A percentile compares a stretch with the other conserved stretches of the same genome.
Evolutionary conservation across 2,113 vertebrate species (phyloP).

Genomic region (Phocoena phocoena): DNA sequence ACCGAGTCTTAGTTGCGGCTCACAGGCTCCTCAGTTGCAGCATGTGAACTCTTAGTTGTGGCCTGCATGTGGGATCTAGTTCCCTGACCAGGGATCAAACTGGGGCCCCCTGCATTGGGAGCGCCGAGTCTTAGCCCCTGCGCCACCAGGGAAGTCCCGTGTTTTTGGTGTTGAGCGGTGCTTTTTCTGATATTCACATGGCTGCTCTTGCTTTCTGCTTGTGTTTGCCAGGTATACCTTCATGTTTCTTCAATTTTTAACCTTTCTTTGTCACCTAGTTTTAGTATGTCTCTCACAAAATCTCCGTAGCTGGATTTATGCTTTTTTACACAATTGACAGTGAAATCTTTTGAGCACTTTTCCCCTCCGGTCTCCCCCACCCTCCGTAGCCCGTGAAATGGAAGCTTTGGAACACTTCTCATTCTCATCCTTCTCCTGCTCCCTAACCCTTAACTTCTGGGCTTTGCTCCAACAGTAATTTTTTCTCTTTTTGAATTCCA

Average conservation of each 20-base stretch:
- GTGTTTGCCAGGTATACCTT: neutral
- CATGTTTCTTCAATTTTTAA: neutral
- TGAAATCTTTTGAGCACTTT: neutral
- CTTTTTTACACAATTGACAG: neutral
- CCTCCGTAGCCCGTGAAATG: neutral
- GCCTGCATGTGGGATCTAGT: no score
- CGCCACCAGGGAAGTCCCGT: neutral
- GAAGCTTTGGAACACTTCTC: neutral
- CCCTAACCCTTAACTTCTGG: slow-evolving; percentile 18
- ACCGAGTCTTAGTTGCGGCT: no score
- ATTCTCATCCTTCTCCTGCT: neutral
- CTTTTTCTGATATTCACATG: slow-evolving; percentile 31
- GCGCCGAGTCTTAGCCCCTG: no score
- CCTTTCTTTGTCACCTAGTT: slow-evolving; percentile 11
- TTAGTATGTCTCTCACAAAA: slow-evolving; percentile 21
- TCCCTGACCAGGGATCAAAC: no score
- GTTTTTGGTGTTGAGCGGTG: neutral
- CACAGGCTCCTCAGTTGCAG: no score
- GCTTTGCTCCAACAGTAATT: neutral
- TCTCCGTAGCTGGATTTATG: neutral
- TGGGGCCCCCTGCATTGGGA: no score
- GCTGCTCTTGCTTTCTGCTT: slow-evolving; percentile 4
- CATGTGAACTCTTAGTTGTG: no score
- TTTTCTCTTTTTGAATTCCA: slow-evolving; percentile 4
- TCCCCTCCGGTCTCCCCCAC: neutral